A percentile compares a stretch with the other conserved stretches of the same genome.
These are phyloP conservation scores for Epizoanthus scotinus DNA, from an alignment of 92 coral and sea anemone species.

Conservation along the genomic window DNA sequence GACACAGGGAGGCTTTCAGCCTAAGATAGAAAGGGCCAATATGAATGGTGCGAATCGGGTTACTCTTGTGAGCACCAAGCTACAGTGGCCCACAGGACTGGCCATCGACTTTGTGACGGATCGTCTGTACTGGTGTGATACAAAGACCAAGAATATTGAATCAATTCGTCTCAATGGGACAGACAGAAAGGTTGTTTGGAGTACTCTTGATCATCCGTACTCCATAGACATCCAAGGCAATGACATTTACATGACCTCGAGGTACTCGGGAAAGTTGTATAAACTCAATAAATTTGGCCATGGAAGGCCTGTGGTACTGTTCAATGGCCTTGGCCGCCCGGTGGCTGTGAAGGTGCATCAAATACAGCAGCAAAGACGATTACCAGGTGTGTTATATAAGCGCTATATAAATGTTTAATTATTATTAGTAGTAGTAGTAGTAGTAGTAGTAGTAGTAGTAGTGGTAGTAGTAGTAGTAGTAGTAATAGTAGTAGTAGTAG, in stretches of 20 bases:
- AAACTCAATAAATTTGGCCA: conserved; percentile 80
- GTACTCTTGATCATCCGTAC: conserved; percentile 52
- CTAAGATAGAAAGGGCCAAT: conserved; percentile 74
- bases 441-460: too few relatives aligned
- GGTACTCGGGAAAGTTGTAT: conserved; percentile 60
- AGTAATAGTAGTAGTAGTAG: too few relatives aligned
- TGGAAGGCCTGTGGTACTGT: conserved; percentile 56
- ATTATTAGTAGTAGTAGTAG: too few relatives aligned
- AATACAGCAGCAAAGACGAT: conserved; percentile 63
- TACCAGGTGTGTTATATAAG: conserved; percentile 58
- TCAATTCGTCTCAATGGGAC: conserved; percentile 55
- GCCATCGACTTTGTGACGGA: conserved; percentile 68
- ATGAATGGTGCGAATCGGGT: conserved; percentile 77
- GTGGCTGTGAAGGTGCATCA: conserved; percentile 75
- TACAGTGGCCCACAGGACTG: conserved; percentile 79
- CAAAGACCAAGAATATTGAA: conserved; percentile 66
- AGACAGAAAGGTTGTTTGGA: conserved; percentile 66
- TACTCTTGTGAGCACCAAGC: conserved; percentile 54
- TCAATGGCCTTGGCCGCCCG: conserved; percentile 61
- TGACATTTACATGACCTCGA: conserved; percentile 60
- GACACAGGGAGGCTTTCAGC: conserved; percentile 76
- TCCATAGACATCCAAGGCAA: conserved; percentile 81
- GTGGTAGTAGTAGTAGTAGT: too few relatives aligned
- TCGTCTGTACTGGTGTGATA: conserved; percentile 89
- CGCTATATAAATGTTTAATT: too few relatives aligned